Percentiles rank a stretch among this genome's conserved stretches.
Evolutionary conservation across 2,888 invertebrate genomes (phyloP).

Genomic region (Petrophora chlorosata): DNA sequence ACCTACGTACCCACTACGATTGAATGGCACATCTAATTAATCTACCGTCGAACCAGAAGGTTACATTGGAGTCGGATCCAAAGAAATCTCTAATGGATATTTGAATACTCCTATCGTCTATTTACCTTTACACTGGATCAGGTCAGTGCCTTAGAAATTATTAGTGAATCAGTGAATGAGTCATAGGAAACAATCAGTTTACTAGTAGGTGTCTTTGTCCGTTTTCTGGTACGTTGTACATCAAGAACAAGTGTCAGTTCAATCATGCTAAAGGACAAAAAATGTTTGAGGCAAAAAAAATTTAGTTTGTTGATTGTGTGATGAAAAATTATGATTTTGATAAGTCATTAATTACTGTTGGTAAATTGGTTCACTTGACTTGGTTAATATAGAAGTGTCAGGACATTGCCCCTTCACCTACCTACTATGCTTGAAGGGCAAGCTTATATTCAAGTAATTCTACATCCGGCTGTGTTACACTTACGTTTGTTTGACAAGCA

Average conservation of each 20-base stretch:
- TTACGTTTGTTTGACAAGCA: no score
- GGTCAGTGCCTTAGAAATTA: conserved; percentile 34
- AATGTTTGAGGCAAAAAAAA: conserved; percentile 1
- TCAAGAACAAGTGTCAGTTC: no score
- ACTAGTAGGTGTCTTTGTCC: conserved; percentile 21
- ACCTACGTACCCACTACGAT: conserved; percentile 26
- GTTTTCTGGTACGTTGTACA: conserved; percentile 8
- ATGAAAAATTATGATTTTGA: conserved; percentile 15
- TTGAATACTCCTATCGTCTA: conserved; percentile 67
- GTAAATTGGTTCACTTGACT: conserved; percentile 9
- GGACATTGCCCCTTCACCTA: not conserved
- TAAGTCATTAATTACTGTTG: conserved; percentile 11
- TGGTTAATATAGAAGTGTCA: no score
- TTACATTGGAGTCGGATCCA: conserved; percentile 55
- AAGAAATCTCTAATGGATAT: conserved; percentile 78
- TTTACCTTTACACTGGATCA: conserved; percentile 51
- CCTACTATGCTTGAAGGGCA: not conserved
- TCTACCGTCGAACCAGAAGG: conserved; percentile 45
- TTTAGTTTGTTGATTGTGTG: conserved; percentile 5
- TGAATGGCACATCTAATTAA: conserved; percentile 42
- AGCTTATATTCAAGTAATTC: no score
- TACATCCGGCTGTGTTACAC: not conserved
- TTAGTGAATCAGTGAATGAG: conserved; percentile 23
- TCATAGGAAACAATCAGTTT: conserved; percentile 37
- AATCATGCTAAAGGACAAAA: conserved; percentile 5